Evolutionary conservation across 2,797 vertebrate genomes (phyloP).

Genomic region (Phrynocephalus guinanensis): DNA sequence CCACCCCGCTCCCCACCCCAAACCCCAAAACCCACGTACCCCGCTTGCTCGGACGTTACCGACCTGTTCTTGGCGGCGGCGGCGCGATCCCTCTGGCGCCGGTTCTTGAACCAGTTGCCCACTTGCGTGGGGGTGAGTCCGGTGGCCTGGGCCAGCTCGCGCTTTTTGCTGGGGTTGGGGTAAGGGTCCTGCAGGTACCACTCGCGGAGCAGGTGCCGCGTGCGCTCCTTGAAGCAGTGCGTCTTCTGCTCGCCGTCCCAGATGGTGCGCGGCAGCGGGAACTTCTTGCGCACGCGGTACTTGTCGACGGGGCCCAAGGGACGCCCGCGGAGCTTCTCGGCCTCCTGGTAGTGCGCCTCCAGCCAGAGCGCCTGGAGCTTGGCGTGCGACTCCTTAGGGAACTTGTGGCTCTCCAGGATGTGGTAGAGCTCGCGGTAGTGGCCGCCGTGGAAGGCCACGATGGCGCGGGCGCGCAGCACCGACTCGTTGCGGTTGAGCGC

Average conservation of each 20-base stretch:
- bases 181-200: constrained; percentile 99
- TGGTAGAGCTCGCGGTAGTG: constrained; percentile 98
- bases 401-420: constrained; percentile 98
- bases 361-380: constrained; percentile 99
- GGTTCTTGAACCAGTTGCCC: constrained; percentile 99
- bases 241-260: constrained; percentile 99
- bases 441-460: constrained; percentile 97
- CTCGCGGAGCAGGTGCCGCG: constrained; percentile 95
- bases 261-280: constrained; percentile 96
- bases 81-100: constrained; percentile 97
- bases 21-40: too few species aligned
- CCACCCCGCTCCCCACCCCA: neutral
- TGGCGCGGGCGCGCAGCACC: constrained; percentile 93
- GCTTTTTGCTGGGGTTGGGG: constrained; percentile 97
- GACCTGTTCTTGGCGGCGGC: constrained; percentile 99
- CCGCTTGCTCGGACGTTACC: constrained; percentile 54
- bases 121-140: constrained; percentile 99
- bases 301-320: constrained; percentile 98
- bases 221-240: constrained; percentile 99
- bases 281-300: constrained; percentile 99
- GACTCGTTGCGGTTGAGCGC: constrained; percentile 98
- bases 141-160: constrained; percentile 97
- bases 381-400: constrained; percentile 98
- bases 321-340: constrained; percentile 96
- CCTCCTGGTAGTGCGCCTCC: constrained; percentile 97